Evolutionary conservation across 2,888 invertebrate species (phyloP), one percentile per base, ranked within the genome.

Genomic region (Pollenia labialis): DNA sequence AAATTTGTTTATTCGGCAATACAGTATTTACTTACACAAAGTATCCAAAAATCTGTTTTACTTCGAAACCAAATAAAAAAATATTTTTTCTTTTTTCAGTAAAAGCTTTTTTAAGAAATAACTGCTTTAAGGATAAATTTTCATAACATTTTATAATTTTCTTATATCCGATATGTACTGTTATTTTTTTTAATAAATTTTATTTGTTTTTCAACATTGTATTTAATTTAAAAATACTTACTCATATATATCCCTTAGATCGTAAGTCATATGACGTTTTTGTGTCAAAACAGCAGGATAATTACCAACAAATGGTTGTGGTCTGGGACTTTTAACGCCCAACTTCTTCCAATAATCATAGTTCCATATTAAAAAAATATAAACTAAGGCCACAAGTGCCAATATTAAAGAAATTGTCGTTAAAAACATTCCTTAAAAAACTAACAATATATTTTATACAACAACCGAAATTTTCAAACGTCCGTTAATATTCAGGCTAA

Each of bases 171-270:
- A 0, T 32, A 32, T 32, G 32, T 32, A 32, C 32, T 32, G 32
- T 32, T 6, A 32, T 32, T 32, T 32, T 6, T 6, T 32, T 32
- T 32, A 32, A 6, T 32, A 32, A 4, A 6, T 32, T 32, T 32
- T 32, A 32, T 32, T 32, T 32, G 6, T 6, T 32, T 32, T 32
- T 32, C 6, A 32, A 23, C 23, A 23, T 23, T 23, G 23, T 23
- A 23, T 23, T 23, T 23, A 23, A 23, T 23, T 23, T 23, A 16
- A 4, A 2, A 72, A 66, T 23, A 87, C 87, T 58, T 42, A 94
- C 94, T 90, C 89, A 88, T 94, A 94, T 14, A 94, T 91, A 6
- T 92, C 90, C 69, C 92, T 88, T 0, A 93, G 42, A 81, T 93
- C 93, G 80, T 93, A 92, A 11, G 90, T 87, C 1, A 91, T 69